Evolutionary conservation across 2,113 vertebrate genomes (phyloP).

Genomic region (Phaethon lepturus): DNA sequence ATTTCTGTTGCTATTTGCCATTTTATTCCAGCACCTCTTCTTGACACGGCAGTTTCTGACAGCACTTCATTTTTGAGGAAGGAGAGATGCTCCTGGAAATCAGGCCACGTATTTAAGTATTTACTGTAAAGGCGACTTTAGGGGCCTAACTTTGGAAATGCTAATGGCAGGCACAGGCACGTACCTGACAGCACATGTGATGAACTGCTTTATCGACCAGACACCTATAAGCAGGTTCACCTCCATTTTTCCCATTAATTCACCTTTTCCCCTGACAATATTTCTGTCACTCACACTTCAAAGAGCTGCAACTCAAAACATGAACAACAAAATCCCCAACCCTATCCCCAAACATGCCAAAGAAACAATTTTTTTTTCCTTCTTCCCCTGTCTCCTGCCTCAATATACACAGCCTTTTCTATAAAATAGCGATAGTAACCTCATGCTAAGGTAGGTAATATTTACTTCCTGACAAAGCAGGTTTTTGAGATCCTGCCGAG

Average conservation of each 20-base stretch:
- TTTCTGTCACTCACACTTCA: background rate
- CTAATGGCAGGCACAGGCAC: background rate
- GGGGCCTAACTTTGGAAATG: background rate
- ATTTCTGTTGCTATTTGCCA: background rate
- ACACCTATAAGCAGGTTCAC: background rate
- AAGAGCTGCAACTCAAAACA: conserved; percentile 4
- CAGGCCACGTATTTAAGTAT: background rate
- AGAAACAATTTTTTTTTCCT: background rate
- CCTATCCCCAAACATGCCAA: background rate
- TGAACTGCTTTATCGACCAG: background rate
- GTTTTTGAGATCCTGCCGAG: background rate
- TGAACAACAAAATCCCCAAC: background rate
- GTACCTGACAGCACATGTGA: background rate
- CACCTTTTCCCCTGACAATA: background rate
- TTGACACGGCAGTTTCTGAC: background rate
- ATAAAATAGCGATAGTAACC: background rate
- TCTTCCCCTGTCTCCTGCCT: background rate
- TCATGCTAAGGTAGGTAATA: background rate
- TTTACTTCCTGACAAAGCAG: background rate
- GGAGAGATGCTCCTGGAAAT: background rate
- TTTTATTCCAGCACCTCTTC: background rate
- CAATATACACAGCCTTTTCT: background rate
- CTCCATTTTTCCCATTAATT: background rate
- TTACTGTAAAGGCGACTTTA: background rate
- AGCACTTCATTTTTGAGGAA: background rate